phyloP scores from a whole-genome alignment of 2,113 vertebrate species.

The Eptesicus fuscus region DNA sequence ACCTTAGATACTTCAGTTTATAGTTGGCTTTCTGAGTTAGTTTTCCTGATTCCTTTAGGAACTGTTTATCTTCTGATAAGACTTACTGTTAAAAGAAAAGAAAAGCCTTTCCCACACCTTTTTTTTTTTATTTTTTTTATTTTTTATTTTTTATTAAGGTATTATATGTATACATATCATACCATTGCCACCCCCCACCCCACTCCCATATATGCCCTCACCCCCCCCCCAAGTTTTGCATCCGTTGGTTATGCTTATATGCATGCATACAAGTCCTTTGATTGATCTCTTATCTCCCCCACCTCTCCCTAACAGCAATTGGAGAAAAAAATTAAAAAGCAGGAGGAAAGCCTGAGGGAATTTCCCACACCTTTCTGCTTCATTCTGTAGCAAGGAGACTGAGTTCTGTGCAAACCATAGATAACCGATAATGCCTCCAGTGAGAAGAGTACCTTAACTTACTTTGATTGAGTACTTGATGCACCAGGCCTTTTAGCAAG shows the following conservation, averaged over 20 bases:
- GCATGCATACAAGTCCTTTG: no score
- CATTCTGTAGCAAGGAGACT: neutral
- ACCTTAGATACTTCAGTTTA: neutral
- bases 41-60: constrained; percentile 21
- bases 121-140: no score
- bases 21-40: neutral
- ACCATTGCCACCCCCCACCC: no score
- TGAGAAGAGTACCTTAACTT: neutral
- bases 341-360: no score
- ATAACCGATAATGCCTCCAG: neutral
- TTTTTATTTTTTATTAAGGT: no score
- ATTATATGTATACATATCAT: no score
- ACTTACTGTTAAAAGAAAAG: constrained; percentile 3
- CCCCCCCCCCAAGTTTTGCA: no score
- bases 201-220: no score
- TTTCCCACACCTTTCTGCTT: neutral
- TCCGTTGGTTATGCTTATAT: no score
- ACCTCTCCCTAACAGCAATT: no score
- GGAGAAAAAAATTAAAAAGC: no score
- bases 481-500: neutral
- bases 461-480: neutral
- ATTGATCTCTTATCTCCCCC: no score
- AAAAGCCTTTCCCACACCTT: neutral
- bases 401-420: neutral
- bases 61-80: neutral